Conservation (phyloP, 2,113 vertebrate genomes). For the Rhynchopsitta pachyrhyncha region DNA sequence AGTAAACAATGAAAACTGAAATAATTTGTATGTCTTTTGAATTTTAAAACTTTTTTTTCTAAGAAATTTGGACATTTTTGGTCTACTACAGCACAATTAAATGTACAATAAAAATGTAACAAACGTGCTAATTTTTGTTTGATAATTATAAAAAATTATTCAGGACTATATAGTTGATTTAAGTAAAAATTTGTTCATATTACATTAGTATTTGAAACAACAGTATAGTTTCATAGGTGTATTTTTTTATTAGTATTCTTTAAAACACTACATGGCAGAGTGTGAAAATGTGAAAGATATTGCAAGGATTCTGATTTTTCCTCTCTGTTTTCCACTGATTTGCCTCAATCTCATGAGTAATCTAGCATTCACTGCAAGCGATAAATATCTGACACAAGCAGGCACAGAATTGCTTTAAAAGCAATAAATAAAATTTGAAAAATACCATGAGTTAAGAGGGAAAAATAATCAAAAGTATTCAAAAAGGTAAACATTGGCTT, state of each 20-base stretch:
- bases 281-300: background rate
- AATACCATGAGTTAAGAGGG: constrained; percentile 26
- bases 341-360: background rate
- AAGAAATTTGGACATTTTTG: background rate
- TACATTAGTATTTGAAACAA: background rate
- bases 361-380: background rate
- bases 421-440: constrained; percentile 36
- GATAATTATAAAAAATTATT: background rate
- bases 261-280: background rate
- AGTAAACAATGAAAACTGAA: constrained; percentile 15
- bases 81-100: background rate
- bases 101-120: background rate
- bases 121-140: background rate
- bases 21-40: background rate
- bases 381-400: background rate
- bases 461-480: constrained; percentile 41
- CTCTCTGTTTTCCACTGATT: background rate
- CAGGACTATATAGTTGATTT: background rate
- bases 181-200: background rate
- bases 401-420: constrained; percentile 4
- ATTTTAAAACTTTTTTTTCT: background rate
- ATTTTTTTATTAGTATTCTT: background rate
- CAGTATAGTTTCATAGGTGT: background rate
- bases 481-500: constrained; percentile 66
- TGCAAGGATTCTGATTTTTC: background rate